Percentiles rank a stretch among this genome's conserved stretches.
phyloP scores from a whole-genome alignment of 2,113 vertebrate genomes.

The Melierax canorus region DNA sequence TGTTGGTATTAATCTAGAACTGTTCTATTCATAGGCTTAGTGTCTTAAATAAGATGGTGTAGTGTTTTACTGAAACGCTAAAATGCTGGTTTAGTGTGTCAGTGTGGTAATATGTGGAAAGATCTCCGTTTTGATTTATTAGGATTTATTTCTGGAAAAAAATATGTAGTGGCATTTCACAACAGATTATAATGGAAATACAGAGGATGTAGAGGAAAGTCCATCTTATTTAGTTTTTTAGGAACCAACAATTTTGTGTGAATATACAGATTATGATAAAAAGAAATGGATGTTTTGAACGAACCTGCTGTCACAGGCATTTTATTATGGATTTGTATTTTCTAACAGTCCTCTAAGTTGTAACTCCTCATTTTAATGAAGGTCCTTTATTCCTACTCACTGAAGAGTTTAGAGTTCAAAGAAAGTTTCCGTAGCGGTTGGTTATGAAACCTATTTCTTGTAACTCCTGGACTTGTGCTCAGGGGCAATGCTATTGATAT shows the following conservation, averaged over 20 bases:
- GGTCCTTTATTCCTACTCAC: background rate
- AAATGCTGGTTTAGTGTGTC: background rate
- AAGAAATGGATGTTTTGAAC: background rate
- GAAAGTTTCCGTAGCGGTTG: background rate
- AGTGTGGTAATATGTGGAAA: background rate
- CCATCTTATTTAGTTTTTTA: rapidly evolving
- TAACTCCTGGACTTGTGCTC: background rate
- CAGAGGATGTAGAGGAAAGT: background rate
- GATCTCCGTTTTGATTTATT: background rate
- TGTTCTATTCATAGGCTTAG: background rate
- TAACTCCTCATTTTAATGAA: background rate
- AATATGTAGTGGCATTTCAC: background rate
- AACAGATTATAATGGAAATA: background rate
- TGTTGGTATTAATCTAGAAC: background rate
- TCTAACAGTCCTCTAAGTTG: background rate
- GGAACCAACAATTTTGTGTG: background rate
- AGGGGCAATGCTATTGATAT: background rate
- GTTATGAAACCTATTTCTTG: background rate
- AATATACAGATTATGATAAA: background rate
- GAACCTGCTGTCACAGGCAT: background rate
- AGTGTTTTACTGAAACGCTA: background rate
- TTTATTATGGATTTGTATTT: background rate
- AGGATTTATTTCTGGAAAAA: background rate
- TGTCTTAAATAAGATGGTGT: background rate
- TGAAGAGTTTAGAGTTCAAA: background rate